A percentile compares a stretch with the other conserved stretches of the same genome.
phyloP scores from a whole-genome alignment of 2,113 vertebrate species.

The Anser cygnoides region DNA sequence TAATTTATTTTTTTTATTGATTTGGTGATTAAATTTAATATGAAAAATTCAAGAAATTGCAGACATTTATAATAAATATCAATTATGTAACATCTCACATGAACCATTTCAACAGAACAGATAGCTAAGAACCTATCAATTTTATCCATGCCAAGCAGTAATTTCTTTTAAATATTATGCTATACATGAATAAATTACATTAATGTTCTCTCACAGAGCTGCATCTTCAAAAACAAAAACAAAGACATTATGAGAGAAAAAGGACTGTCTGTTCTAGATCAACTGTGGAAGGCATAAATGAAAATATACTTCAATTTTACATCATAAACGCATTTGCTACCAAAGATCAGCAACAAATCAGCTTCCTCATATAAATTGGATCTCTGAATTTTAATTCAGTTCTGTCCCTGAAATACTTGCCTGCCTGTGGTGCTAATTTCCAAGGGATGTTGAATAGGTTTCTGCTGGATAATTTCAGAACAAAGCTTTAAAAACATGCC shows the following conservation, averaged over 20 bases:
- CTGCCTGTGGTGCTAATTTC: neutral
- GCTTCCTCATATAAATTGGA: neutral
- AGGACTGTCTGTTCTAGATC: neutral
- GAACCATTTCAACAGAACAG: neutral
- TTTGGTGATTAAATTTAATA: constrained; percentile 24
- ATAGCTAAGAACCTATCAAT: neutral
- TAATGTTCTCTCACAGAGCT: neutral
- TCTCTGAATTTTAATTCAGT: neutral
- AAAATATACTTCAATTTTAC: neutral
- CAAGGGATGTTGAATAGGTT: neutral
- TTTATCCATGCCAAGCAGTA: neutral
- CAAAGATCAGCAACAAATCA: neutral
- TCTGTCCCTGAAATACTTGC: neutral
- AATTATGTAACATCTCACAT: constrained; percentile 6
- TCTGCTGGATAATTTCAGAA: neutral
- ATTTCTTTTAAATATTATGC: constrained; percentile 22
- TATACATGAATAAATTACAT: constrained; percentile 29
- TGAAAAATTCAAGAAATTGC: constrained; percentile 16
- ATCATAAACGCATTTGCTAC: neutral
- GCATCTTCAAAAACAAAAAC: constrained; percentile 1
- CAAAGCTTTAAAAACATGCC: neutral
- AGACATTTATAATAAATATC: constrained; percentile 27
- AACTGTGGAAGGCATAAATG: neutral
- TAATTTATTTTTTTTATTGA: constrained; percentile 22
- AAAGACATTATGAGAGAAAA: neutral